Percentiles rank a stretch among this genome's conserved stretches.
Evolutionary conservation across 2,888 invertebrate species (phyloP).

Genomic region (Drosophila multiciliata): DNA sequence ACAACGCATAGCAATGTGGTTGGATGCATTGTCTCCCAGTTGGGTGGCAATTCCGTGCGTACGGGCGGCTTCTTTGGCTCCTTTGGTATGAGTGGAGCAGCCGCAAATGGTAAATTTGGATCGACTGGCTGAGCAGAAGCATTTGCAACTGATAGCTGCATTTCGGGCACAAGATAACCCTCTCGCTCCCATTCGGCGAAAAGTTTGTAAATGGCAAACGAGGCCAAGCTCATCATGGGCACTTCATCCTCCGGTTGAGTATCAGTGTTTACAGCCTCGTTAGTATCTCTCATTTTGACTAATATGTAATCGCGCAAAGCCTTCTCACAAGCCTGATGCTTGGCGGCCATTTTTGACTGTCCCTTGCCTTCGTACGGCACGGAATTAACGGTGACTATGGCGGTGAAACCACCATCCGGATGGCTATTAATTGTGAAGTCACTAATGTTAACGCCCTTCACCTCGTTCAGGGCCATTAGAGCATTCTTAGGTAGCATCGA

Average conservation of each 20-base stretch:
- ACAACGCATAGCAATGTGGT: slow-evolving; percentile 88
- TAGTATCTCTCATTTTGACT: slow-evolving; percentile 77
- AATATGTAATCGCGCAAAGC: slow-evolving; percentile 90
- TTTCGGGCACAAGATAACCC: slow-evolving; percentile 88
- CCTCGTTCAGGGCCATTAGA: slow-evolving; percentile 94
- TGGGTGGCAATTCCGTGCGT: slow-evolving; percentile 87
- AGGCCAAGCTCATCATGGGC: slow-evolving; percentile 94
- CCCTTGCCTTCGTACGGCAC: slow-evolving; percentile 86
- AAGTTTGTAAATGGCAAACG: slow-evolving; percentile 93
- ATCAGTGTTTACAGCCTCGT: slow-evolving; percentile 43
- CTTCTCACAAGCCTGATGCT: slow-evolving; percentile 91
- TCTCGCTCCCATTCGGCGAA: slow-evolving; percentile 93
- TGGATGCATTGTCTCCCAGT: slow-evolving; percentile 90
- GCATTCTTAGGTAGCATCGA: slow-evolving; percentile 93
- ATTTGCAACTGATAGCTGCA: slow-evolving; percentile 81
- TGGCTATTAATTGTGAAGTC: slow-evolving; percentile 81
- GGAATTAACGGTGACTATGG: slow-evolving; percentile 88
- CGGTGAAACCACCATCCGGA: slow-evolving; percentile 85
- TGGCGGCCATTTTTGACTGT: slow-evolving; percentile 87
- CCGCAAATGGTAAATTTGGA: slow-evolving; percentile 26
- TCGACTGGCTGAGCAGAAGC: slow-evolving; percentile 37
- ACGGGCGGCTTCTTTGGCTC: slow-evolving; percentile 85
- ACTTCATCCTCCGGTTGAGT: slow-evolving; percentile 86
- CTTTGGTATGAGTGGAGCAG: slow-evolving; percentile 55
- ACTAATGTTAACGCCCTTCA: slow-evolving; percentile 85